Evolutionary conservation across 2,888 invertebrate genomes (phyloP), one percentile per base, ranked within the genome.

Genomic region (Sisyra terminalis): DNA sequence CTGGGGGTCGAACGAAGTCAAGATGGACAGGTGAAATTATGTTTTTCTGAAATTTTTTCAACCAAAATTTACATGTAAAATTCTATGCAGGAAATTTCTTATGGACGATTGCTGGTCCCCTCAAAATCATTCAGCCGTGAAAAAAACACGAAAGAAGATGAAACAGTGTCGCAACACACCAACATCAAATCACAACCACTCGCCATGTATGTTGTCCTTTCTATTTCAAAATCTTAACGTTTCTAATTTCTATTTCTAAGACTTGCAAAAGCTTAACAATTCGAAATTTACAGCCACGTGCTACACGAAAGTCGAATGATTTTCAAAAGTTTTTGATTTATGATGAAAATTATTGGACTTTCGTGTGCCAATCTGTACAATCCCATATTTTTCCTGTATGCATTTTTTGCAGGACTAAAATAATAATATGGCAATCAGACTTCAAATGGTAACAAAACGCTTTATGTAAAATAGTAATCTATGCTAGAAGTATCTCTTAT

Each of bases 21-120:
- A 59, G 84, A 86, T 60, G 89, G 88, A 43, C 88, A 88, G 64
- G 75, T 75, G 57, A 53, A n/a, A n/a, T n/a, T n/a, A n/a, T n/a
- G n/a, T n/a, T n/a, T 51, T 46, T 47, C 39, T 24, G 50, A 48
- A 39, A 18, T 5, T 32, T 17, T 37, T 37, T 24, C 24, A 24
- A 24, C 7, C 7, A 7, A 24, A 24, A 5, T 24, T 24, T 24
- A n/a, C n/a, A n/a, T n/a, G n/a, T n/a, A n/a, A n/a, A n/a, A n/a
- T n/a, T n/a, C n/a, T n/a, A n/a, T n/a, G n/a, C 54, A 82, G 80
- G 89, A 90, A 62, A 76, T 88, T 52, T 92, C 92, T 13, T 93
- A 90, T 63, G 84, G 85, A 30, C 81, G 84, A 57, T 65, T 90
- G 46, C 65, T 92, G 48, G 76, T 83, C 42, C 85, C 89, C 40